These are phyloP conservation scores for Promerops cafer DNA, from an alignment of 2,113 vertebrate genomes.

Conservation along the genomic window DNA sequence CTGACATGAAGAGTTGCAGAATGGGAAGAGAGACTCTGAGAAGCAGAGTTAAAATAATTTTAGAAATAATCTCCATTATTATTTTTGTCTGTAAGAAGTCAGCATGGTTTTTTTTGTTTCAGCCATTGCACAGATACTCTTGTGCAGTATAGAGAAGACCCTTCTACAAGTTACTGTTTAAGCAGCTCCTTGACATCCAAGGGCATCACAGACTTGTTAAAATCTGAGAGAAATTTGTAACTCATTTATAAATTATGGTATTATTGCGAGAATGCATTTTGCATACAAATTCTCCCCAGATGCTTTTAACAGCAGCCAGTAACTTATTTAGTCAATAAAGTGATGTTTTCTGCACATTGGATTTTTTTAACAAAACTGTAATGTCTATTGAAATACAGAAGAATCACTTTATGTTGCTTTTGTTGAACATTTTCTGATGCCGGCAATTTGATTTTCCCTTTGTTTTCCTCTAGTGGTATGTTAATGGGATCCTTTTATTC, in stretches of 20 bases:
- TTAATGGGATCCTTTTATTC: neutral
- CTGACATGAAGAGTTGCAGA: neutral
- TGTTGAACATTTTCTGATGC: neutral
- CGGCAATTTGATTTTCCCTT: neutral
- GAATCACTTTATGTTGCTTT: neutral
- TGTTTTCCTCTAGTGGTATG: neutral
- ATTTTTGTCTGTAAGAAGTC: neutral
- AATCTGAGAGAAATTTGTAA: neutral
- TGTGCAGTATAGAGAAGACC: fast-evolving
- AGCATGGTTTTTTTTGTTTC: neutral
- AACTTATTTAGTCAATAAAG: neutral
- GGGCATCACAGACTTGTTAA: neutral
- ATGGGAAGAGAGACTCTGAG: neutral
- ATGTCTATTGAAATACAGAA: neutral
- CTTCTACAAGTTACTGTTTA: neutral
- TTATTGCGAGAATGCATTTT: neutral
- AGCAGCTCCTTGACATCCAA: neutral
- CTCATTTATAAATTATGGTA: neutral
- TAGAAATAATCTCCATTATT: neutral
- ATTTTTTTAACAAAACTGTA: neutral
- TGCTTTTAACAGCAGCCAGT: neutral
- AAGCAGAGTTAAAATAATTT: neutral
- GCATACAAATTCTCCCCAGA: neutral
- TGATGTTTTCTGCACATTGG: neutral
- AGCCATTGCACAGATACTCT: neutral